Percentiles rank a stretch among this genome's conserved stretches.
These are phyloP conservation scores for Plodia interpunctella DNA, from an alignment of 1,140 invertebrate genomes.

Conservation along the genomic window DNA sequence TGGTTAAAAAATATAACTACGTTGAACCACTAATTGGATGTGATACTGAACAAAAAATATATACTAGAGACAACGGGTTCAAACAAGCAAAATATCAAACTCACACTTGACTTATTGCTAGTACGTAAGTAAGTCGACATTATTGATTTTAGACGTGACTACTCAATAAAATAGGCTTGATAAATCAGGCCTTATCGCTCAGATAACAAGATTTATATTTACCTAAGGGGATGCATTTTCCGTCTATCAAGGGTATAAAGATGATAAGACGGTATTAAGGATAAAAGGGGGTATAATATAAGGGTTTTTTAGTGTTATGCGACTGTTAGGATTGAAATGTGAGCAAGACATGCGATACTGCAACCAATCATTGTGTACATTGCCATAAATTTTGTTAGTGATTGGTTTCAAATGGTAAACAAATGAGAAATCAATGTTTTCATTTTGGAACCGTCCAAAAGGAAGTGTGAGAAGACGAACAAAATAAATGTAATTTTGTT, in stretches of 20 bases:
- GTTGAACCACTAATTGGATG: too few species aligned
- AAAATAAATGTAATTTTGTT: too few species aligned
- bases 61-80: too few species aligned
- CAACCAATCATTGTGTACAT: conserved; percentile 4
- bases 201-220: conserved; percentile 10
- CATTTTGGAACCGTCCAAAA: too few species aligned
- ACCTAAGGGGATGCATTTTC: conserved; percentile 9
- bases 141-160: neutral
- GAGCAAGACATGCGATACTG: neutral
- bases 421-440: neutral
- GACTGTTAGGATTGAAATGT: conserved; percentile 5
- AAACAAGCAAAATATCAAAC: too few species aligned
- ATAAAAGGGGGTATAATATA: conserved; percentile 10
- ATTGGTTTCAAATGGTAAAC: neutral
- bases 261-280: conserved; percentile 11
- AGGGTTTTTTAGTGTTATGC: conserved; percentile 14
- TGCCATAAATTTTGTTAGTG: conserved; percentile 4
- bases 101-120: too few species aligned
- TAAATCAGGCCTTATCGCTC: conserved; percentile 7
- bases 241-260: conserved; percentile 8
- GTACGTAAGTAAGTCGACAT: neutral
- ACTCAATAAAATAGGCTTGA: neutral
- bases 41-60: too few species aligned
- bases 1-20: too few species aligned
- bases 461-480: too few species aligned